A percentile compares a stretch with the other conserved stretches of the same genome.
phyloP scores from a whole-genome alignment of 2,797 vertebrate species.

The Lutjanus campechanus region DNA sequence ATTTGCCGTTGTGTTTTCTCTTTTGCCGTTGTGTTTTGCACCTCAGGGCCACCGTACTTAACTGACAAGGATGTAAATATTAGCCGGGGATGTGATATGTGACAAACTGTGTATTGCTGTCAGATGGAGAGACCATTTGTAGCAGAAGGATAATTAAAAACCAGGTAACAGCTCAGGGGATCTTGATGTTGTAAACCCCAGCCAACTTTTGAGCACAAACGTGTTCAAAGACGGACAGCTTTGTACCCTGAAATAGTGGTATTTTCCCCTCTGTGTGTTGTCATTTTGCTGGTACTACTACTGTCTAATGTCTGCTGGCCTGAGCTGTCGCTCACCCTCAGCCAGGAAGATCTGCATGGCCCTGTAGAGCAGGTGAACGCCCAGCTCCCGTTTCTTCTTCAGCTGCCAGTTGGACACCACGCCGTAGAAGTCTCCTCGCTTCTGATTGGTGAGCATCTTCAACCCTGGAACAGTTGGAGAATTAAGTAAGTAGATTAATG shows the following conservation, averaged over 20 bases:
- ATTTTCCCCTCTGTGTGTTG: background rate
- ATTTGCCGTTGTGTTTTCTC: too few species aligned
- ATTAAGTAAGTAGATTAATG: background rate
- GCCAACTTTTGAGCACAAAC: background rate
- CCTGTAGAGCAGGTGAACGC: constrained; percentile 88
- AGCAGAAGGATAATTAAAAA: background rate
- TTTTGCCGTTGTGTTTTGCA: too few species aligned
- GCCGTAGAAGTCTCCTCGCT: constrained; percentile 91
- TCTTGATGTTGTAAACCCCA: background rate
- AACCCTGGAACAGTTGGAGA: constrained; percentile 81
- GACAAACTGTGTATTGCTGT: background rate
- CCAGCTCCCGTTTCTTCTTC: constrained; percentile 84
- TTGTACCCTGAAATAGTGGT: constrained; percentile 22
- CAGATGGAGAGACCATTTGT: background rate
- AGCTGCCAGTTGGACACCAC: constrained; percentile 85
- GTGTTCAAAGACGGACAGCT: background rate
- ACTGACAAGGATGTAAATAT: background rate
- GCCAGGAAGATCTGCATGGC: constrained; percentile 93
- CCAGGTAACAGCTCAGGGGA: background rate
- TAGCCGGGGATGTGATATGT: background rate
- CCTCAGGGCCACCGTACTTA: too few species aligned
- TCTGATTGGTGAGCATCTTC: constrained; percentile 92
- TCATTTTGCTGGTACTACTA: constrained; percentile 38
- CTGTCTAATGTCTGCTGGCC: constrained; percentile 88
- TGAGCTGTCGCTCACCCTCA: constrained; percentile 92